phyloP scores from a whole-genome alignment of 2,113 vertebrate genomes.

The Polyodon spathula region DNA sequence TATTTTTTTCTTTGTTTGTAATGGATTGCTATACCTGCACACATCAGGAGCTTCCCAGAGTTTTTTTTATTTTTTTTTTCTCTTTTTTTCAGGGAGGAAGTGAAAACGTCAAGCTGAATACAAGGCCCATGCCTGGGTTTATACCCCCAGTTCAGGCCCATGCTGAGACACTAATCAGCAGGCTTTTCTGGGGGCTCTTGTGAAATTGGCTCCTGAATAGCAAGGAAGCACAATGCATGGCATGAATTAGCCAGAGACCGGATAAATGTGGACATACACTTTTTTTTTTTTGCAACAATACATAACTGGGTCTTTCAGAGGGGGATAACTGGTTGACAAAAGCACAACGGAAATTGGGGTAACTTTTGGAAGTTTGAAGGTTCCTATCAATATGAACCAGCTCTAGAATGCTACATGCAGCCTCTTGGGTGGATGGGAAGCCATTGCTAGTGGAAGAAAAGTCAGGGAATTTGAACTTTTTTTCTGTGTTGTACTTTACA shows the following conservation, averaged over 20 bases:
- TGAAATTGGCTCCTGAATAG: constrained; percentile 76
- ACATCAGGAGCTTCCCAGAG: too few relatives aligned
- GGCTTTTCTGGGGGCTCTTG: constrained; percentile 66
- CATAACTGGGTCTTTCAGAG: constrained; percentile 51
- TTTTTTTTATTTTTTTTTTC: constrained; percentile 9
- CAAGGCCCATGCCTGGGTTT: constrained; percentile 57
- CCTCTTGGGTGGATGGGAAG: constrained; percentile 44
- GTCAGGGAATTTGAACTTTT: constrained; percentile 35
- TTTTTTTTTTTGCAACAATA: constrained; percentile 76
- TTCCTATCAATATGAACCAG: constrained; percentile 61
- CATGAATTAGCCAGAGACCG: constrained; percentile 65
- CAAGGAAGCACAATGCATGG: constrained; percentile 65
- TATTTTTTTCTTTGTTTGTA: too few relatives aligned
- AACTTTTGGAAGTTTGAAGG: constrained; percentile 81
- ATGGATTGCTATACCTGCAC: too few relatives aligned
- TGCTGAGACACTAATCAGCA: constrained; percentile 74
- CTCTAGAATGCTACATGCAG: constrained; percentile 43
- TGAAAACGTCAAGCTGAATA: constrained; percentile 53
- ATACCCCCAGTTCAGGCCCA: constrained; percentile 66
- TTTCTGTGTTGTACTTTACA: constrained; percentile 50
- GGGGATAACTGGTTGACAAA: constrained; percentile 77
- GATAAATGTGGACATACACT: constrained; percentile 62
- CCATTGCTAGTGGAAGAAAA: constrained; percentile 47
- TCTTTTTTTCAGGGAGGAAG: neutral
- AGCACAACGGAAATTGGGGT: constrained; percentile 91